These are phyloP conservation scores for Drosophila trapezifrons DNA, from an alignment of 1,140 invertebrate genomes.

Conservation along the genomic window DNA sequence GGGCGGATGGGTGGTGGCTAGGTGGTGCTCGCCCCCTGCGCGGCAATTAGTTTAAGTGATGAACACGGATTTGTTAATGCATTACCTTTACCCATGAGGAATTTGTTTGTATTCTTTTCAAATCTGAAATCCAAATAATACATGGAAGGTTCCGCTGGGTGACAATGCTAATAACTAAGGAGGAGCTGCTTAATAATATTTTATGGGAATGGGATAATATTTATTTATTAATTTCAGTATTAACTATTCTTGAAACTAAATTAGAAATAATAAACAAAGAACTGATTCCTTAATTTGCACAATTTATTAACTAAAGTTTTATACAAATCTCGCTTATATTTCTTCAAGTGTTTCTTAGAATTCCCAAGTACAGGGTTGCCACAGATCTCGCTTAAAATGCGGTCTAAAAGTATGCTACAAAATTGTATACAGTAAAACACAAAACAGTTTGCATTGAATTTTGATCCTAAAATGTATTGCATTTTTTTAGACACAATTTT, in stretches of 20 bases:
- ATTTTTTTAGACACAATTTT: not conserved
- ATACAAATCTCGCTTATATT: no score
- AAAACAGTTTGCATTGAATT: not conserved
- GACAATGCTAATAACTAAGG: not conserved
- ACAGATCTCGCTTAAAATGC: not conserved
- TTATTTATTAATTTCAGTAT: not conserved
- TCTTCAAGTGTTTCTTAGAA: no score
- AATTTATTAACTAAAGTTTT: no score
- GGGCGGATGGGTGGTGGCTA: conserved; percentile 1
- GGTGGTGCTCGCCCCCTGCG: conserved; percentile 7
- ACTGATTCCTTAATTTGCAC: no score
- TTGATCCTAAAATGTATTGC: not conserved
- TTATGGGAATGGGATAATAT: not conserved
- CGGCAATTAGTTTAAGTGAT: conserved; percentile 78
- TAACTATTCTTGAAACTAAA: no score
- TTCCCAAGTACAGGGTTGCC: not conserved
- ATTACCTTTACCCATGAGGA: conserved; percentile 39
- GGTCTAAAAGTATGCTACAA: not conserved
- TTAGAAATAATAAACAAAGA: no score
- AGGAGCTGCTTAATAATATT: not conserved
- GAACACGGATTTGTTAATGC: conserved; percentile 72
- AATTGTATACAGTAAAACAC: not conserved
- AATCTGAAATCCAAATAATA: conserved; percentile 6
- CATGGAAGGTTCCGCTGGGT: not conserved
- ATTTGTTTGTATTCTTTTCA: conserved; percentile 7